These are phyloP conservation scores for Lampris incognitus DNA, from an alignment of 2,113 vertebrate species.

Conservation along the genomic window DNA sequence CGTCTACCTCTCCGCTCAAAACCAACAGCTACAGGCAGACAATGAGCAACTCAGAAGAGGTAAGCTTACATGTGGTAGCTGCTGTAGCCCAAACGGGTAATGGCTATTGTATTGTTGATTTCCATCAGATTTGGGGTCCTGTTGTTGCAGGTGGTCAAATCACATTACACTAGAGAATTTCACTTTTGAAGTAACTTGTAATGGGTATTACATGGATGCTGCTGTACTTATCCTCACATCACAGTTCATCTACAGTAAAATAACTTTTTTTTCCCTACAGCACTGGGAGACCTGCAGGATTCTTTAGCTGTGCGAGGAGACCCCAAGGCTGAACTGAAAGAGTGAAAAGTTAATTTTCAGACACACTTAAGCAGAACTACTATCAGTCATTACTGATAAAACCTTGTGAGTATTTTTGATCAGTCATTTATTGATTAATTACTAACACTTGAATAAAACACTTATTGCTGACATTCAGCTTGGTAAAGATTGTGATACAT, in stretches of 20 bases:
- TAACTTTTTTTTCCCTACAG: slow-evolving; percentile 50
- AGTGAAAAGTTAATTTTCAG: background rate
- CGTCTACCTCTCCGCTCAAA: slow-evolving; percentile 77
- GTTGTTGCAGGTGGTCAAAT: background rate
- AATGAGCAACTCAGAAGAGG: slow-evolving; percentile 65
- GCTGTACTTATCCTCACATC: background rate
- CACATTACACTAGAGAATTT: background rate
- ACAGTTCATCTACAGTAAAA: background rate
- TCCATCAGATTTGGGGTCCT: background rate
- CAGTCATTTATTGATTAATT: slow-evolving; percentile 47
- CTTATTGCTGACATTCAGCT: slow-evolving; percentile 18
- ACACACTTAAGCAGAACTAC: background rate
- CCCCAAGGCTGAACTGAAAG: slow-evolving; percentile 10
- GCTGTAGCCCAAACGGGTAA: background rate
- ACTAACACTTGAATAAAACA: slow-evolving; percentile 36
- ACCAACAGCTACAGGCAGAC: slow-evolving; percentile 79
- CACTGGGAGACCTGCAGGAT: slow-evolving; percentile 73
- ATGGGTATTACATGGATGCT: background rate
- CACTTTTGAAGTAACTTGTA: slow-evolving; percentile 8
- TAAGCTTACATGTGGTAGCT: slow-evolving; percentile 6
- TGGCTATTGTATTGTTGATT: background rate
- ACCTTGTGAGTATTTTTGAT: background rate
- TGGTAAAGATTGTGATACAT: slow-evolving; percentile 28
- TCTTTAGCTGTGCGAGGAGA: slow-evolving; percentile 47
- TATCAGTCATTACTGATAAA: slow-evolving; percentile 12